phyloP scores from a whole-genome alignment of 37 sponge, comb jelly and placozoan species.

The Mnemiopsis leidyi region DNA sequence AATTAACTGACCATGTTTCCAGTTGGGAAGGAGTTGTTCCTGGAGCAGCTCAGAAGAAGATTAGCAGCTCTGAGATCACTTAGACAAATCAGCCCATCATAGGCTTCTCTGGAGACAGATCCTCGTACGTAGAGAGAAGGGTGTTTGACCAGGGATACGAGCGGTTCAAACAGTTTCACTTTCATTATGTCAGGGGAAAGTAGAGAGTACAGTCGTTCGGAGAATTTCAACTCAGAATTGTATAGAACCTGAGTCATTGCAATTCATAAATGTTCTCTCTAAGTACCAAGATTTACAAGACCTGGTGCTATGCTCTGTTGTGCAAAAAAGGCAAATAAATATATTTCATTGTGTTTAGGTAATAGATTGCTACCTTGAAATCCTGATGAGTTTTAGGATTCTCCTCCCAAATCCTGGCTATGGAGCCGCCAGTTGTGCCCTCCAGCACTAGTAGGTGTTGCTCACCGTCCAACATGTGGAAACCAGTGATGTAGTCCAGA shows the following conservation, averaged over 20 bases:
- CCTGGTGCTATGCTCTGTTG: no score
- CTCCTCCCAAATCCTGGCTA: constrained; percentile 73
- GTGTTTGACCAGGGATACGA: constrained; percentile 69
- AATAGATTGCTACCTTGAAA: constrained; percentile 65
- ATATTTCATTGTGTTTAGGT: no score
- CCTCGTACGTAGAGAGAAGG: constrained; percentile 71
- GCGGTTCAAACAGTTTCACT: constrained; percentile 71
- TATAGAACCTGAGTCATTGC: constrained; percentile 73
- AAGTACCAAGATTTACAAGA: no score
- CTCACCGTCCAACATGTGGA: constrained; percentile 77
- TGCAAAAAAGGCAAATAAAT: no score
- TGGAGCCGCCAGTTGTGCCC: constrained; percentile 71
- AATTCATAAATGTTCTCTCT: no score
- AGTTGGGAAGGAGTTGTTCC: constrained; percentile 29
- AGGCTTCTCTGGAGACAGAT: constrained; percentile 67
- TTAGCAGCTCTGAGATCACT: constrained; percentile 66
- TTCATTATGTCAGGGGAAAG: constrained; percentile 79
- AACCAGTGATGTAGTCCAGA: constrained; percentile 74
- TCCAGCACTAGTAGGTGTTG: constrained; percentile 82
- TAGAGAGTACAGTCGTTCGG: constrained; percentile 75
- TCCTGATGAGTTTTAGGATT: constrained; percentile 67
- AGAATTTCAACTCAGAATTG: constrained; percentile 80
- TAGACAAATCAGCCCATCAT: constrained; percentile 74
- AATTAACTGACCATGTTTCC: constrained; percentile 19
- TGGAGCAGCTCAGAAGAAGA: constrained; percentile 17